Evolutionary conservation across 1,140 invertebrate genomes (phyloP).

Genomic region (Notospermus geniculatus): DNA sequence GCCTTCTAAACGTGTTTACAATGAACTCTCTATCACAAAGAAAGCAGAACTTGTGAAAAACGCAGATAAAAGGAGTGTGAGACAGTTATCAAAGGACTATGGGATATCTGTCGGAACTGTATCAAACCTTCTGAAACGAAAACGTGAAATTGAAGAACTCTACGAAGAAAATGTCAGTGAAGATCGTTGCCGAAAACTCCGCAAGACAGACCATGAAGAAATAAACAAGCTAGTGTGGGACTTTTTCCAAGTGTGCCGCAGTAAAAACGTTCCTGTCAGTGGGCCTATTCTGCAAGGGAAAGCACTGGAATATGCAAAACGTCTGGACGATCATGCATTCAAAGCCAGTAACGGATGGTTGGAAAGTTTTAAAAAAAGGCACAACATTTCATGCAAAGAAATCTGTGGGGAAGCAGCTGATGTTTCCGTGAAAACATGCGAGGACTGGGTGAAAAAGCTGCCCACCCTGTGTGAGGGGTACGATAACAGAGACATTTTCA

Average conservation of each 20-base stretch:
- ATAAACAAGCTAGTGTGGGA: background rate
- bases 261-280: conserved; percentile 29
- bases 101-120: background rate
- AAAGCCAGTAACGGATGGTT: conserved; percentile 48
- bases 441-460: conserved; percentile 15
- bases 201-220: background rate
- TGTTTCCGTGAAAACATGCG: conserved; percentile 11
- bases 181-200: background rate
- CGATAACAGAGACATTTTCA: conserved; percentile 53
- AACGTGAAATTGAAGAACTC: background rate
- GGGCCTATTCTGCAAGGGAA: too few species aligned
- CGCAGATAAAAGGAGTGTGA: too few species aligned
- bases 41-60: too few species aligned
- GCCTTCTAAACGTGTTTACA: too few species aligned
- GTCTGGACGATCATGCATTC: conserved; percentile 37
- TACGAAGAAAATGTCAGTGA: background rate
- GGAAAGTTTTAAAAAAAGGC: conserved; percentile 31
- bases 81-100: too few species aligned
- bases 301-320: conserved; percentile 31
- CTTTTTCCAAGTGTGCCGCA: conserved; percentile 25
- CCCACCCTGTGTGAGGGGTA: conserved; percentile 35
- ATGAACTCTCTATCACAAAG: too few species aligned
- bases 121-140: background rate
- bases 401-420: conserved; percentile 21
- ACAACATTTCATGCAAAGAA: conserved; percentile 24